Evolutionary conservation across 2,888 invertebrate species (phyloP).

Genomic region (Napeogenes inachia): DNA sequence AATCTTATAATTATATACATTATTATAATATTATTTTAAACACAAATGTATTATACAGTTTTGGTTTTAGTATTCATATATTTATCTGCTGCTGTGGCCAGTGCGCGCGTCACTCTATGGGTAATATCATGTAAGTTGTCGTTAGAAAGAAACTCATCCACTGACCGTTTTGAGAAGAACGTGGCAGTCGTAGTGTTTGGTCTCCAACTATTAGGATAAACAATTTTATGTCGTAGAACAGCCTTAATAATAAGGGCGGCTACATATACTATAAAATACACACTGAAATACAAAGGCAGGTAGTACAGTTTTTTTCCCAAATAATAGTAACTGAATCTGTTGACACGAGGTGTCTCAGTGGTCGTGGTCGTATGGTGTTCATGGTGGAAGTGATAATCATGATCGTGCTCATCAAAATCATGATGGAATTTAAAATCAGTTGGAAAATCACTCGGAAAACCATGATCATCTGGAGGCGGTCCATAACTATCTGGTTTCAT

Average conservation of each 20-base stretch:
- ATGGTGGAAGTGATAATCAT: conserved; percentile 54
- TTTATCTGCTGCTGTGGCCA: conserved; percentile 62
- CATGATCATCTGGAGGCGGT: conserved; percentile 53
- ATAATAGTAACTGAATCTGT: conserved; percentile 84
- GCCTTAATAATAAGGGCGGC: conserved; percentile 84
- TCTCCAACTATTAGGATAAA: conserved; percentile 76
- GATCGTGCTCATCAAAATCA: conserved; percentile 53
- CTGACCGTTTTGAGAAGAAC: conserved; percentile 66
- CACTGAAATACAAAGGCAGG: conserved; percentile 85
- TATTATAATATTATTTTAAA: neutral
- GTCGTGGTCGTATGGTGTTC: conserved; percentile 61
- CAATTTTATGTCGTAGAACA: conserved; percentile 84
- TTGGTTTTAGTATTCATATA: conserved; percentile 44
- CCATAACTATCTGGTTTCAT: conserved; percentile 45
- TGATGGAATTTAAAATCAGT: conserved; percentile 62
- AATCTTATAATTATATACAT: conserved; percentile 10
- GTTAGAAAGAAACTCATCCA: conserved; percentile 66
- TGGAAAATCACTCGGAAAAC: conserved; percentile 69
- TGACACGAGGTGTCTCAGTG: conserved; percentile 77
- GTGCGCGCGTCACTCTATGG: conserved; percentile 63
- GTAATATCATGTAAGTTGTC: conserved; percentile 72
- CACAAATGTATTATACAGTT: conserved; percentile 22
- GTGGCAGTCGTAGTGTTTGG: conserved; percentile 59
- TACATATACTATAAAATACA: conserved; percentile 83
- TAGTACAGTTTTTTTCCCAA: conserved; percentile 86